These are phyloP conservation scores for Nesospiza acunhae DNA, from an alignment of 2,113 vertebrate species.

Conservation along the genomic window DNA sequence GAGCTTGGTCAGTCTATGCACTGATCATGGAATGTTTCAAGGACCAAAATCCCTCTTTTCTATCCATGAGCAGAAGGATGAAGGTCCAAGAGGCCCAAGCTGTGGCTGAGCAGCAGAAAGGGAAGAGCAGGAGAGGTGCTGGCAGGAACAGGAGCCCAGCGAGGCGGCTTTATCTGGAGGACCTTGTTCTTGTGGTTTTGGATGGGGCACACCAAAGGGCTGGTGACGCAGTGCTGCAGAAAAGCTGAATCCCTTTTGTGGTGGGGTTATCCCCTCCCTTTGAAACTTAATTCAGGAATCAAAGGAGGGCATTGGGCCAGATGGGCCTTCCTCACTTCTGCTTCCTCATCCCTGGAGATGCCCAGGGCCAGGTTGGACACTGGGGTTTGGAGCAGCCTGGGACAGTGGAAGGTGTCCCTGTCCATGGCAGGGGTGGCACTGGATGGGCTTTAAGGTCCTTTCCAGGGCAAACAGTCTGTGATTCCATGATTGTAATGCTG, in stretches of 20 bases:
- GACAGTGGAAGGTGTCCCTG: not conserved
- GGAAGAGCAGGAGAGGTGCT: not conserved
- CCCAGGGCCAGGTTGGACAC: not conserved
- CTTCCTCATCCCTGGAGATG: not conserved
- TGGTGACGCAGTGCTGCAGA: not conserved
- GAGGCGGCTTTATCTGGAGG: not conserved
- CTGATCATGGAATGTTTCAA: not conserved
- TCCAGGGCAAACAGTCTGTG: not conserved
- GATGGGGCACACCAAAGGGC: not conserved
- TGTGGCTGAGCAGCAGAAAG: not conserved
- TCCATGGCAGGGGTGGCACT: not conserved
- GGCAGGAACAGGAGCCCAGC: not conserved
- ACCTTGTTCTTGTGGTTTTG: not conserved
- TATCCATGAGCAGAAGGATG: rapidly evolving
- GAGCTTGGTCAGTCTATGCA: not conserved
- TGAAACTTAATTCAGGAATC: not conserved
- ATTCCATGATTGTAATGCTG: not conserved
- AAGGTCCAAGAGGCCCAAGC: rapidly evolving
- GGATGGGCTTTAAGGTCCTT: not conserved
- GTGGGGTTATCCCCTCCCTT: not conserved
- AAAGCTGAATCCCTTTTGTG: not conserved
- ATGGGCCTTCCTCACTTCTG: not conserved
- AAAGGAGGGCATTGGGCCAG: not conserved
- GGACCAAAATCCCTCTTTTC: not conserved
- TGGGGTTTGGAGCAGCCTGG: not conserved